Evolutionary conservation across 2,797 vertebrate genomes (phyloP), one percentile per base, ranked within the genome.

Genomic region (Lagodon rhomboides): DNA sequence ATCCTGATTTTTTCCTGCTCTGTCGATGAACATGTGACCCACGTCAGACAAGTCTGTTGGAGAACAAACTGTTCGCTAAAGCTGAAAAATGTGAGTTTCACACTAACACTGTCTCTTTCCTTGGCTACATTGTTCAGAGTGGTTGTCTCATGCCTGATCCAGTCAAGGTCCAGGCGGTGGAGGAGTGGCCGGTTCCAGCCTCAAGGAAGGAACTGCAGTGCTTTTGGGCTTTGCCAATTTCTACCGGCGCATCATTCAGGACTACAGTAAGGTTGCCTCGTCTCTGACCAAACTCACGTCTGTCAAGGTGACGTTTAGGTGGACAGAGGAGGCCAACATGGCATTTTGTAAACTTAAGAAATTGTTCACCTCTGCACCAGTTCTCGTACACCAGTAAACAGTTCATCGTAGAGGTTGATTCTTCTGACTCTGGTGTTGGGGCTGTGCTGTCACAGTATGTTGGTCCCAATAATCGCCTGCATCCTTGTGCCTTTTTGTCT

Each of bases 231-330:
- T 53, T 12, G 50, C 20, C 10, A 11, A 22, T 5, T 47, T 47
- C 7, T 47, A 47, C 13, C 4, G 16, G 46, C 4, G 16, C 4
- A 18, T 18, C 46, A 47, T 47, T 27, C n/a, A 4, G 4, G 16
- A 47, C 16, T 18, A 47, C 46, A 47, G 46, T 17, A 17, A 18
- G 4, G 5, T 47, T 1, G 46, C 46, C 3, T 4, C 46, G 3
- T 15, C 49, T 10, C 49, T 50, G 2, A 50, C 49, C 8, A n/a
- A 3, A 10, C 49, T 50, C 20, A 50, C 49, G 6, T 50, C 49
- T 10, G 7, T 10, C 3, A n/a, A 9, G 0, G 8, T 10, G 1
- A 2, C 18, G 2, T 50, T n/a, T n/a, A n/a, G n/a, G n/a, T 1
- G 2, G 8, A 3, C n/a, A 20, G 49, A 9, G 6, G 49, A 50